Percentiles rank a stretch among this genome's conserved stretches.
Conservation (phyloP, 2,888 invertebrate species). For the Synanthedon andrenaeformis region DNA sequence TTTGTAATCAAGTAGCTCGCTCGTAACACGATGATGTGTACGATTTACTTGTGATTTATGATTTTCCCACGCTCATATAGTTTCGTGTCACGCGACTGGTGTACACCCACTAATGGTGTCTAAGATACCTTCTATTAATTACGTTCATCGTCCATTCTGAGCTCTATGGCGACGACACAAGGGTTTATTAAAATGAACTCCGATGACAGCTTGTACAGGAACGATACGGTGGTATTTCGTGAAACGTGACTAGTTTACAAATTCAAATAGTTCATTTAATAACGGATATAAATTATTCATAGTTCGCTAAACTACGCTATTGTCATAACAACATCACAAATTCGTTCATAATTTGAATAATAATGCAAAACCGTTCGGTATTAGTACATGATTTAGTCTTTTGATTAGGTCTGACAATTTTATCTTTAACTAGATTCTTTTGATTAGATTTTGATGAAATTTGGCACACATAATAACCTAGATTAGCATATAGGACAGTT, state of each 20-base stretch:
- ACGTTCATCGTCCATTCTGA: background rate
- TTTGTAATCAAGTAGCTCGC: background rate
- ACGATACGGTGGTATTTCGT: background rate
- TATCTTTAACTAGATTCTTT: too few species aligned
- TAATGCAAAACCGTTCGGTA: too few species aligned
- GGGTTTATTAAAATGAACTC: background rate
- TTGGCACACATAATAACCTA: too few species aligned
- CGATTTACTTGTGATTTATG: conserved; percentile 5
- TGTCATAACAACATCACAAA: too few species aligned
- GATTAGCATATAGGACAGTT: too few species aligned
- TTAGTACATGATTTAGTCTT: too few species aligned
- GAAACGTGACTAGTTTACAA: background rate
- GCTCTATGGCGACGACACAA: too few species aligned
- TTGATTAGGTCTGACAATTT: too few species aligned
- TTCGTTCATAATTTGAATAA: too few species aligned
- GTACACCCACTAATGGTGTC: background rate
- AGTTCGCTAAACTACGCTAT: background rate
- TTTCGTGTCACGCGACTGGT: conserved; percentile 4
- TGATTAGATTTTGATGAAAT: too few species aligned
- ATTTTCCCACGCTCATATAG: conserved; percentile 9
- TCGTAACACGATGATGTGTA: background rate
- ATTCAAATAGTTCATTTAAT: background rate
- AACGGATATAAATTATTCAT: background rate
- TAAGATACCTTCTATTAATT: background rate
- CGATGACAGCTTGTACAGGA: background rate